Base-by-base conservation (phyloP, 2,888 invertebrate species). In the Strigamia transsilvanica region DNA sequence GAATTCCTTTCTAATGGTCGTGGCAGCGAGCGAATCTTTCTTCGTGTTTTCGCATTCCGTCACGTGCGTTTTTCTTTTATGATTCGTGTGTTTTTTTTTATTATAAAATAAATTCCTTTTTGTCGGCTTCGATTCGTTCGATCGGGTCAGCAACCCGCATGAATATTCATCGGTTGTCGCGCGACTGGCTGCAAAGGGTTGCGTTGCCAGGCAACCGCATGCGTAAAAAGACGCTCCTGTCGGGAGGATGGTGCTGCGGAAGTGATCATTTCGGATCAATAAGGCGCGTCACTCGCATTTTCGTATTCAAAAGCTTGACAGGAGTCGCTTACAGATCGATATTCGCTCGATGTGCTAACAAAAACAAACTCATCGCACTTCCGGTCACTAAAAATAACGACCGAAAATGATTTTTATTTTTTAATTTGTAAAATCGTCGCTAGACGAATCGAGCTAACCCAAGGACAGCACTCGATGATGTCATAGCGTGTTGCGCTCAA, bases 181-280 rank as follows among this genome's bases (percentile, higher is more conserved):
- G 56, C 56, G 56, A 56, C 56, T 56, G 56, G 56, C 56, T 56
- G 56, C 56, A 56, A 56, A 56, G 56, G 56, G 56, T 56, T 56
- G 21, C 56, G 56, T 56, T 9, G n/a, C 56, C 6, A 18, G 9
- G 56, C 56, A 18, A 56, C 56, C 18, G 18, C n/a, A 56, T 56
- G 56, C 56, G 56, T 56, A 56, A 56, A 56, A 56, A 56, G 56
- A 56, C 56, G 56, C 56, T 56, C 56, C 38, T 5, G 56, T 2
- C 18, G 0, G 4, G 18, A 56, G 56, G 21, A 56, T 56, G 56
- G n/a, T 56, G 56, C 56, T 56, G 56, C 56, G 56, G 56, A 56
- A 56, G 56, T 56, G 56, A 56, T 56, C n/a, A 56, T 56, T 5
- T 18, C 56, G 56, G 56, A 56, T 56, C 56, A 18, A 56, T 56